A percentile compares a stretch with the other conserved stretches of the same genome.
These are phyloP conservation scores for Atta cephalotes DNA, from an alignment of 1,140 invertebrate species.

Conservation along the genomic window DNA sequence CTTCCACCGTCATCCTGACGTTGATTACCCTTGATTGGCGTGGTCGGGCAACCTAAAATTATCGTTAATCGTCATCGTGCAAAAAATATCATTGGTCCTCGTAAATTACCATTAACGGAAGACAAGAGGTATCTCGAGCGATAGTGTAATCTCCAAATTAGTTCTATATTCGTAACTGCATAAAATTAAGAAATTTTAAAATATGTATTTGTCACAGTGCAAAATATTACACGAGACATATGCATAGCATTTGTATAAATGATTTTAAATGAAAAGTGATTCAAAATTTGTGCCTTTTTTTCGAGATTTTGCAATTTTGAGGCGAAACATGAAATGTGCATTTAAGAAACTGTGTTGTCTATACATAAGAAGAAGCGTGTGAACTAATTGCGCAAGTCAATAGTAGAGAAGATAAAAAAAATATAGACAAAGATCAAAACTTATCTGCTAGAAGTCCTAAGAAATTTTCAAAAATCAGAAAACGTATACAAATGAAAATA, in stretches of 20 bases:
- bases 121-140: constrained; percentile 26
- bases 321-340: constrained; percentile 49
- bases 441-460: constrained; percentile 66
- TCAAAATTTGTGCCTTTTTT: neutral
- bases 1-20: constrained; percentile 80
- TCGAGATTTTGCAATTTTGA: neutral
- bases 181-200: constrained; percentile 5
- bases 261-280: neutral
- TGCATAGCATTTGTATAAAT: constrained; percentile 31
- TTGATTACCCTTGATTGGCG: constrained; percentile 85
- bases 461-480: neutral
- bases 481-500: constrained; percentile 15
- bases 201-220: neutral
- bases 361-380: constrained; percentile 69
- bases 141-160: constrained; percentile 27
- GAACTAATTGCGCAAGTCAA: constrained; percentile 25
- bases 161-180: neutral
- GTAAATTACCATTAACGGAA: constrained; percentile 22
- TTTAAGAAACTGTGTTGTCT: constrained; percentile 44
- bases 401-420: constrained; percentile 25
- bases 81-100: constrained; percentile 44
- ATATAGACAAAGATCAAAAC: constrained; percentile 43
- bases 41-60: constrained; percentile 87
- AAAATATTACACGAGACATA: neutral
- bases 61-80: constrained; percentile 75